Evolutionary conservation across 2,888 invertebrate genomes (phyloP).

Genomic region (Orthosia incerta): DNA sequence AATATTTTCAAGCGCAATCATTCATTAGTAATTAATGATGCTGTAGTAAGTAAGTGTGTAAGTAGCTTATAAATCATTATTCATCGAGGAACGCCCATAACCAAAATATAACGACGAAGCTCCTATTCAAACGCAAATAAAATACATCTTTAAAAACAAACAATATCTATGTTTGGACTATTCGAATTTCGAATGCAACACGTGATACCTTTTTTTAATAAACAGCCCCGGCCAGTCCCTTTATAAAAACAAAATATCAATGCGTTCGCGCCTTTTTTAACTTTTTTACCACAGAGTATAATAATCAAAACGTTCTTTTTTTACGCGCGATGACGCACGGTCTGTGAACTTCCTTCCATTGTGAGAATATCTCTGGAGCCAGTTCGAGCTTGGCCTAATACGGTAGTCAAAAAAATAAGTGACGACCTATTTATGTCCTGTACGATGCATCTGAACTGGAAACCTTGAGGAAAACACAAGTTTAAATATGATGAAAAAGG

Average conservation of each 20-base stretch:
- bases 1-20: slow-evolving; percentile 38
- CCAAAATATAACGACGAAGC: slow-evolving; percentile 39
- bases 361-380: slow-evolving; percentile 80
- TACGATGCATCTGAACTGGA: slow-evolving; percentile 33
- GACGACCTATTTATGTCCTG: slow-evolving; percentile 60
- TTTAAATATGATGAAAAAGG: slow-evolving; percentile 24
- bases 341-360: slow-evolving; percentile 90
- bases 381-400: slow-evolving; percentile 63
- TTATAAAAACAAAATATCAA: slow-evolving; percentile 77
- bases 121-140: slow-evolving; percentile 45
- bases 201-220: slow-evolving; percentile 66
- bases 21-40: too few relatives aligned
- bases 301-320: slow-evolving; percentile 49
- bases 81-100: slow-evolving; percentile 28
- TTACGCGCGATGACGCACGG: slow-evolving; percentile 84
- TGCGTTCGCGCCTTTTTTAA: slow-evolving; percentile 72
- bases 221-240: slow-evolving; percentile 62
- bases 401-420: slow-evolving; percentile 65
- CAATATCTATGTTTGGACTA: slow-evolving; percentile 57
- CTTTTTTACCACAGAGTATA: slow-evolving; percentile 68
- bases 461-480: slow-evolving; percentile 43
- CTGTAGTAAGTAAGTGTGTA: too few relatives aligned
- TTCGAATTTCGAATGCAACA: slow-evolving; percentile 68
- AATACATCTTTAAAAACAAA: slow-evolving; percentile 63
- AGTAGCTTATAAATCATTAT: too few relatives aligned